Conservation (phyloP, 2,888 invertebrate species). For the Drosophila tanythrix region DNA sequence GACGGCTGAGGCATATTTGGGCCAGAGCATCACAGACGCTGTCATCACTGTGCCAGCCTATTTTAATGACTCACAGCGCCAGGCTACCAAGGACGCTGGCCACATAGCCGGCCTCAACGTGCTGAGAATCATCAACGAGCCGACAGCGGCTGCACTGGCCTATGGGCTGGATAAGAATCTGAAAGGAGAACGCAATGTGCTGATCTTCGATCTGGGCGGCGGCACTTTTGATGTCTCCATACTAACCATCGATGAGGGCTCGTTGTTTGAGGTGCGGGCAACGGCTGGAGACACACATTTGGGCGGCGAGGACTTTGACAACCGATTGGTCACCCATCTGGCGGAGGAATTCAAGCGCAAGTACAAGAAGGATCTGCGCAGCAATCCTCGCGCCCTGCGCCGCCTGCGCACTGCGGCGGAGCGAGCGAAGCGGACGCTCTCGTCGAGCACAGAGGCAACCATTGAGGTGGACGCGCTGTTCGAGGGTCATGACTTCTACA, state of each 20-base stretch:
- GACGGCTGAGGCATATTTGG: conserved; percentile 94
- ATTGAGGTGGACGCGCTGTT: conserved; percentile 31
- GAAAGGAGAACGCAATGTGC: conserved; percentile 25
- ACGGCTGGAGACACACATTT: conserved; percentile 33
- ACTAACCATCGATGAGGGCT: conserved; percentile 24
- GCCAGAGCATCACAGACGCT: conserved; percentile 89
- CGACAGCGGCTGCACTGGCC: conserved; percentile 25
- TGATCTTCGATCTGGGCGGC: conserved; percentile 86
- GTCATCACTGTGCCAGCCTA: conserved; percentile 31
- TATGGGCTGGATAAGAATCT: conserved; percentile 28
- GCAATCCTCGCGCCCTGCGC: not conserved
- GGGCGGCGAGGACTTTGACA: conserved; percentile 32
- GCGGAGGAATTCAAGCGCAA: conserved; percentile 30
- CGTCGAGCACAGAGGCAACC: conserved; percentile 27
- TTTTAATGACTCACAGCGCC: conserved; percentile 25
- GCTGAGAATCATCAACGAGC: conserved; percentile 26
- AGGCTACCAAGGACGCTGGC: conserved; percentile 25
- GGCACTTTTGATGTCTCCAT: conserved; percentile 30
- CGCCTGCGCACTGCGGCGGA: conserved; percentile 13
- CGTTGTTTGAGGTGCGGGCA: conserved; percentile 26
- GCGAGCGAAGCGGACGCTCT: conserved; percentile 32
- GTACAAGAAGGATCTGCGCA: not conserved
- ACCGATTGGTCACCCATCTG: conserved; percentile 23
- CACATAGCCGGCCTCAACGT: conserved; percentile 25
- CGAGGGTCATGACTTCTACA: conserved; percentile 29